Conservation (phyloP, 1,140 invertebrate species). For the Anastrepha ludens region DNA sequence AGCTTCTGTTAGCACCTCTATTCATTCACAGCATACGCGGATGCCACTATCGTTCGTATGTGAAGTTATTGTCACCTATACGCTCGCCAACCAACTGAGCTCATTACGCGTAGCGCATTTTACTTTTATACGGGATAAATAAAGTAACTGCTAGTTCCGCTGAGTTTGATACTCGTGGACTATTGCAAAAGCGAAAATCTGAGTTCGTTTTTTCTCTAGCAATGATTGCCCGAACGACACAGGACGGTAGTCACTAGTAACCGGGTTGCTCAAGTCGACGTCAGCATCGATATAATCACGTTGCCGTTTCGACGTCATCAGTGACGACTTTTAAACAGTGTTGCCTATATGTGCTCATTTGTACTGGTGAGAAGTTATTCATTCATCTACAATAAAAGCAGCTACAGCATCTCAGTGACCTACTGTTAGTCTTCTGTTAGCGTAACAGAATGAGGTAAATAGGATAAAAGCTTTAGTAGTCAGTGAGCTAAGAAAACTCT, state of each 20-base stretch:
- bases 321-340: background rate
- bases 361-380: background rate
- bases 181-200: background rate
- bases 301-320: background rate
- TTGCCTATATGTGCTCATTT: constrained; percentile 2
- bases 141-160: background rate
- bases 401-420: background rate
- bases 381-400: too few relatives aligned
- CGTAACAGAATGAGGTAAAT: background rate
- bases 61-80: constrained; percentile 12
- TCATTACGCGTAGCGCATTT: background rate
- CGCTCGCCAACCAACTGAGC: constrained; percentile 18
- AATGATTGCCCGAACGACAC: background rate
- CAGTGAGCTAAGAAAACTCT: too few relatives aligned
- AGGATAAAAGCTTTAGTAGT: background rate
- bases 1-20: constrained; percentile 10
- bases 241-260: background rate
- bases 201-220: background rate
- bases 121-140: constrained; percentile 17
- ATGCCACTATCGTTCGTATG: background rate
- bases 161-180: background rate
- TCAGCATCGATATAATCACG: background rate
- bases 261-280: background rate
- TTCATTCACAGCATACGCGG: background rate
- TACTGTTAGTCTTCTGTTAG: background rate